A percentile compares a stretch with the other conserved stretches of the same genome.
These are phyloP conservation scores for Koerneria pararmatus DNA, from an alignment of 2,888 invertebrate species.

Conservation along the genomic window DNA sequence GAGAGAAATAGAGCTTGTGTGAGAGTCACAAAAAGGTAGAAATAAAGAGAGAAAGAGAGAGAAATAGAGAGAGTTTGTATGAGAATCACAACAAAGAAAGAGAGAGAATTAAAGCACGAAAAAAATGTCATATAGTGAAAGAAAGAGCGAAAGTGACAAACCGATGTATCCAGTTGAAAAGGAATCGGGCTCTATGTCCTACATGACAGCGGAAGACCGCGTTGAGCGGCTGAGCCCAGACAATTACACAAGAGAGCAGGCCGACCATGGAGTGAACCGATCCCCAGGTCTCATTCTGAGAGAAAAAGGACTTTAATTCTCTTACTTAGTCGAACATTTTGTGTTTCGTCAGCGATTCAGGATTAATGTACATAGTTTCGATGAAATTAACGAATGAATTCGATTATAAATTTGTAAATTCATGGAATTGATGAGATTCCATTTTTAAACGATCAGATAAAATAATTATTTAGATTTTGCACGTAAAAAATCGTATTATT, in stretches of 20 bases:
- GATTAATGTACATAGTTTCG: not conserved
- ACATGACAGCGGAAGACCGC: slow-evolving; percentile 38
- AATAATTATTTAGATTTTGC: too few species aligned
- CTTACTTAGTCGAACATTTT: not conserved
- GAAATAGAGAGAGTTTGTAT: too few species aligned
- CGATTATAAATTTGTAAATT: too few species aligned
- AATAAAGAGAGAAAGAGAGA: too few species aligned
- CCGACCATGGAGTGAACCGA: slow-evolving; percentile 41
- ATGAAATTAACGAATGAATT: not conserved
- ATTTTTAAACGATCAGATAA: too few species aligned
- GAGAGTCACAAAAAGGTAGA: too few species aligned
- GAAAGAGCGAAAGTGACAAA: slow-evolving; percentile 37
- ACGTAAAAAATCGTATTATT: too few species aligned
- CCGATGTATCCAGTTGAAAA: slow-evolving; percentile 39
- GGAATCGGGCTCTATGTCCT: slow-evolving; percentile 28
- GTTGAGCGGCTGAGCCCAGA: slow-evolving; percentile 42
- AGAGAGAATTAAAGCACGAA: too few species aligned
- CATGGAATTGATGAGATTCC: too few species aligned
- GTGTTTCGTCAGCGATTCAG: not conserved
- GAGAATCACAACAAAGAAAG: too few species aligned
- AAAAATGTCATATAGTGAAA: too few species aligned
- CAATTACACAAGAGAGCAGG: slow-evolving; percentile 37
- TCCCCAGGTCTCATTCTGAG: slow-evolving; percentile 35
- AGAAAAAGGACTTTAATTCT: not conserved
- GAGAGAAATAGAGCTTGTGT: too few species aligned